These are phyloP conservation scores for Chrysolina americana DNA, from an alignment of 2,888 invertebrate genomes.

Conservation along the genomic window DNA sequence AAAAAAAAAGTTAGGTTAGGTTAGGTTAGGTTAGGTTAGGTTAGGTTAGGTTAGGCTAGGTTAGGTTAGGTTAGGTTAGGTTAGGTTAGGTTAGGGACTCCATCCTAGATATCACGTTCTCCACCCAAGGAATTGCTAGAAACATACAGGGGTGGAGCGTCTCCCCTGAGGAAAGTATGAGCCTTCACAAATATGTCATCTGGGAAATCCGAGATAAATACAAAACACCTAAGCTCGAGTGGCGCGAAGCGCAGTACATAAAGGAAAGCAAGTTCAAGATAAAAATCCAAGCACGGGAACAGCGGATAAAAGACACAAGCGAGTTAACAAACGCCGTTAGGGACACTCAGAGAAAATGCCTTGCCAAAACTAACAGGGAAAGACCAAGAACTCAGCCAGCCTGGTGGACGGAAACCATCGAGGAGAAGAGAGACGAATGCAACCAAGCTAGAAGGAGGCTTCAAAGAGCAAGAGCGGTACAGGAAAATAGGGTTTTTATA, in stretches of 20 bases:
- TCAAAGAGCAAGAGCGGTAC: neutral
- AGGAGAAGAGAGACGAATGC: no score
- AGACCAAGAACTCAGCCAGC: no score
- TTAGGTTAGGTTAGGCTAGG: no score
- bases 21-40: no score
- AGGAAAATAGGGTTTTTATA: neutral
- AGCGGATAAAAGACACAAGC: neutral
- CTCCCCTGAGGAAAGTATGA: constrained; percentile 15
- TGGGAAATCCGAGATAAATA: neutral
- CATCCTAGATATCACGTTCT: constrained; percentile 23
- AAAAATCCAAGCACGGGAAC: no score
- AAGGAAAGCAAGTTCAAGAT: no score
- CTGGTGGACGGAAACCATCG: no score
- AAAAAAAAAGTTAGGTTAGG: neutral
- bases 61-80: no score
- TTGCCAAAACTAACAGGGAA: no score
- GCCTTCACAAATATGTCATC: constrained; percentile 16
- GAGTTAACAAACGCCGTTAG: neutral
- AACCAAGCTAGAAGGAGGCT: neutral
- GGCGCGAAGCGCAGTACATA: no score
- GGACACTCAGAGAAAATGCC: no score
- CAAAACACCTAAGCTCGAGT: neutral
- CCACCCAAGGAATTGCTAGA: neutral
- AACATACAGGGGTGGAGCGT: neutral
- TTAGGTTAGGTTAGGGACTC: no score